Conservation (phyloP, 2,888 invertebrate species). For the Crossocerus cetratus region DNA sequence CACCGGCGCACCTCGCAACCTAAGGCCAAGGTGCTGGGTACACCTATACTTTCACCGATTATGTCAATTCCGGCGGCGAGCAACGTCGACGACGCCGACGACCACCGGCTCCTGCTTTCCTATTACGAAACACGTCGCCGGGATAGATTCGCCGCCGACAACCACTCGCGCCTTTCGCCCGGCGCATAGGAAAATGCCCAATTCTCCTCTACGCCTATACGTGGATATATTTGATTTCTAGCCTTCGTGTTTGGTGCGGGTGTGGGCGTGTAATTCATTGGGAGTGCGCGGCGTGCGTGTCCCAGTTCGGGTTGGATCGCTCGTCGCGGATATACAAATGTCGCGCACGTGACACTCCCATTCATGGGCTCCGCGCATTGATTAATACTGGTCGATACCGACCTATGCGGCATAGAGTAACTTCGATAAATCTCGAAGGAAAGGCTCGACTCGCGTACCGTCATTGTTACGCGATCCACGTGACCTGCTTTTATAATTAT, state of each 20-base stretch:
- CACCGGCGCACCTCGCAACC: constrained; percentile 47
- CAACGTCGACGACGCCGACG: constrained; percentile 37
- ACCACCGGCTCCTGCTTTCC: constrained; percentile 21
- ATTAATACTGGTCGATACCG: constrained; percentile 19
- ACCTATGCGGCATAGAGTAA: neutral
- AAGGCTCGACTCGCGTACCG: neutral
- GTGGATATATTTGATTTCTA: no score
- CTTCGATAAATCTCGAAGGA: constrained; percentile 4
- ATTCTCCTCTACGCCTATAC: no score
- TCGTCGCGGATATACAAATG: no score
- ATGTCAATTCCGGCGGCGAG: constrained; percentile 52
- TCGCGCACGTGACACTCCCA: constrained; percentile 9
- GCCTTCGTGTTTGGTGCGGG: no score
- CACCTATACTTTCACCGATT: constrained; percentile 59
- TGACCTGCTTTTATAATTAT: constrained; percentile 25
- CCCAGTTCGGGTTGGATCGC: no score
- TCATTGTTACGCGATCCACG: no score
- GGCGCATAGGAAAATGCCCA: neutral
- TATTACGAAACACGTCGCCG: constrained; percentile 29
- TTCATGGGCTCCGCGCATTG: constrained; percentile 14
- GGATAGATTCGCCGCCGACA: neutral
- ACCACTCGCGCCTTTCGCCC: neutral
- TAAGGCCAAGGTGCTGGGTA: constrained; percentile 60
- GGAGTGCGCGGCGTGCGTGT: no score
- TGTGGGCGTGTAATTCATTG: no score